Evolutionary conservation across 2,113 vertebrate genomes (phyloP), one percentile per base, ranked within the genome.

Genomic region (Sceloporus undulatus): DNA sequence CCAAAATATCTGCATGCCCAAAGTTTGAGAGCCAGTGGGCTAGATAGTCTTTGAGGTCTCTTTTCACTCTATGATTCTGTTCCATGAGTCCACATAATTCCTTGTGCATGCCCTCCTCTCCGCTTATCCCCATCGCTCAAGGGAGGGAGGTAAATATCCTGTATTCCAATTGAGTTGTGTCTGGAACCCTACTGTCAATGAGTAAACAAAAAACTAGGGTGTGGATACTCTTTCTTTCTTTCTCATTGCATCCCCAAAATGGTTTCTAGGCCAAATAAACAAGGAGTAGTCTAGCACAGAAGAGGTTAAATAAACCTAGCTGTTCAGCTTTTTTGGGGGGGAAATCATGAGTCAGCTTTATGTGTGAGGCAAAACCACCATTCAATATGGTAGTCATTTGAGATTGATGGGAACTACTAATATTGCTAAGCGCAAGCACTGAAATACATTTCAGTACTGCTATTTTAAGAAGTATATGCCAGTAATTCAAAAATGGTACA

Each of bases 381-480:
- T 1, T 73, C 29, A 52, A n/a, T 38, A 54, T 84, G 70, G 42
- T 25, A 82, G 27, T 83, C 65, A 83, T n/a, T 74, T 74, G 82
- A 84, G 82, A 59, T 84, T 74, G 82, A 74, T 74, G 70, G n/a
- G 70, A 18, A 18, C 73, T 27, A 85, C 27, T 27, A 25, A n/a
- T 85, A 75, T 76, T 59, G 21, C 75, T 62, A 8, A 75, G 54
- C 75, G 34, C 4, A 40, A 62, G 54, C 54, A 59, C 84, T 27
- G 27, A 76, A 62, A 76, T 59, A 14, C 4, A 59, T 65, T 85
- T 65, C 71, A 76, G 6, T 18, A 11, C 25, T 62, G 71, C 54
- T 85, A 62, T 62, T 75, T 76, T 42, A 85, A 85, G 54, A 40
- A 76, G 21, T 0, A 38, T 62, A 14, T 62, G 27, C 34, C 2